Evolutionary conservation across 2,888 invertebrate genomes (phyloP), one percentile per base, ranked within the genome.

Genomic region (Drosophila borealis): DNA sequence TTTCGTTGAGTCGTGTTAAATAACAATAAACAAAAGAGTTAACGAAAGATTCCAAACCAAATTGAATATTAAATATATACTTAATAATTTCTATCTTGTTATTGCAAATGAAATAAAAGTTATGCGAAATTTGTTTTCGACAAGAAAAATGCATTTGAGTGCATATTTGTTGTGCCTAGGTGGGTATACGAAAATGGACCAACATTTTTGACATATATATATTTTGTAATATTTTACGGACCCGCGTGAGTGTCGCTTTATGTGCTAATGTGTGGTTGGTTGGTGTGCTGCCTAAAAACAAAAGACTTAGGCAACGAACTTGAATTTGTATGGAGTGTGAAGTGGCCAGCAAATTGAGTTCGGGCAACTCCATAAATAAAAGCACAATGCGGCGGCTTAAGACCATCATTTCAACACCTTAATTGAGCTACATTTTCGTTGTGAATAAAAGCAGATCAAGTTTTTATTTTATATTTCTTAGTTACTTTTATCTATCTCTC

Each of bases 241-340:
- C 17, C 25, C 14, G 29, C 39, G 33, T 50, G 39, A 41, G 50
- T 62, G 60, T 61, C 25, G 8, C 72, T 56, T 50, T 56, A 72
- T 67, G 78, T 81, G 83, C 75, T 75, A 78, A 76, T 81, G 44
- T 65, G 41, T 44, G 57, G 46, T 48, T 68, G 62, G 19, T 29
- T 6, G 3, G 37, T 53, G 56, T 56, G 14, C 19, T 42, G 46
- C 14, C 37, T 69, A n/a, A 54, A 77, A 78, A 82, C 87, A 74
- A 85, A 88, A 78, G 87, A 88, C 85, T 85, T 82, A 80, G 69
- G 88, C 72, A 76, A 87, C 88, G 68, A 88, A 88, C 88, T 80
- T 74, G 65, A 54, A 55, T 67, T 50, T 42, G 45, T 36, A 44
- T 33, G 9, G 37, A 29, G 17, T 46, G 62, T 41, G 14, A 67